phyloP scores from a whole-genome alignment of 2,888 invertebrate genomes.

The Drosophila nr. medialis region DNA sequence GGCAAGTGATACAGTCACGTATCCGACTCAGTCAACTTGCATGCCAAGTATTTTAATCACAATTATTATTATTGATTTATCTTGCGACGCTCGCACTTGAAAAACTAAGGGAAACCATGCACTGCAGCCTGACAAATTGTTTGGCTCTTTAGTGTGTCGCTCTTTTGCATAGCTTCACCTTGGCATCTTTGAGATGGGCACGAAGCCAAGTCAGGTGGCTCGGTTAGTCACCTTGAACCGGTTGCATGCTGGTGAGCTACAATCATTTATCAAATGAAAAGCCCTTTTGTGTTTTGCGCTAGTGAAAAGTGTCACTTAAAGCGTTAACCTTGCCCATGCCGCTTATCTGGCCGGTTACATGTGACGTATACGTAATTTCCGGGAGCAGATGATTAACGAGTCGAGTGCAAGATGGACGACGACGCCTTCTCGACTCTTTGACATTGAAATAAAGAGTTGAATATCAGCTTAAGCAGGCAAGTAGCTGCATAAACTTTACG shows the following conservation, averaged over 20 bases:
- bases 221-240: constrained; percentile 69
- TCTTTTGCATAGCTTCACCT: constrained; percentile 71
- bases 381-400: constrained; percentile 70
- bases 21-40: constrained; percentile 33
- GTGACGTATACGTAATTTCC: constrained; percentile 76
- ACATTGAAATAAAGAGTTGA: constrained; percentile 15
- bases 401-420: constrained; percentile 27
- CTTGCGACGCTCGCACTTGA: constrained; percentile 49
- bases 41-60: constrained; percentile 67
- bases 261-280: constrained; percentile 70
- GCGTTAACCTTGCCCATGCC: constrained; percentile 43
- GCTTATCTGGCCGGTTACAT: constrained; percentile 75
- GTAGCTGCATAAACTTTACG: not conserved
- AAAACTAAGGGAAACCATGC: constrained; percentile 2
- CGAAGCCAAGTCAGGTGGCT: constrained; percentile 41
- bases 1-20: constrained; percentile 52
- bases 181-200: constrained; percentile 33
- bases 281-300: constrained; percentile 44
- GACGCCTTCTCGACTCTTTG: constrained; percentile 4
- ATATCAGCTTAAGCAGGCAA: constrained; percentile 10
- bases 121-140: constrained; percentile 67
- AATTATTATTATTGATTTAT: constrained; percentile 60
- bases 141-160: constrained; percentile 26
- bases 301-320: constrained; percentile 31
- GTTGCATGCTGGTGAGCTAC: constrained; percentile 21